Evolutionary conservation across 2,888 invertebrate species (phyloP).

Genomic region (Tenthredo mesomela): DNA sequence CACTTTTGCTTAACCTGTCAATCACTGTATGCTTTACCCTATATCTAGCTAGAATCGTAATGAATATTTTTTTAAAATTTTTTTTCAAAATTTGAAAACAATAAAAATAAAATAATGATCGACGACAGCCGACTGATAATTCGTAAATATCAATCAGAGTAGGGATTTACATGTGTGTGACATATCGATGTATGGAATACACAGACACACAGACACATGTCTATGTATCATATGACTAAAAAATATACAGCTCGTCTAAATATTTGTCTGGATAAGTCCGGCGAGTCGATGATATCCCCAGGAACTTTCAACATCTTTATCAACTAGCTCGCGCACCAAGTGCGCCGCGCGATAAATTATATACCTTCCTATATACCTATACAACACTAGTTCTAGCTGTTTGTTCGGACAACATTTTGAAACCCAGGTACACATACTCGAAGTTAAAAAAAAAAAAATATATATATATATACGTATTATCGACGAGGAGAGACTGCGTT

Average conservation of each 20-base stretch:
- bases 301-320: conserved; percentile 42
- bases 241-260: conserved; percentile 24
- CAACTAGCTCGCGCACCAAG: conserved; percentile 16
- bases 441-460: background rate
- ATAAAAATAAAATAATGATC: too few relatives aligned
- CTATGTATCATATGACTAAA: background rate
- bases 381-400: conserved; percentile 1
- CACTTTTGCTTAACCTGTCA: too few relatives aligned
- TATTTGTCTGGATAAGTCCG: conserved; percentile 4
- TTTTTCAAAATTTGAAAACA: too few relatives aligned
- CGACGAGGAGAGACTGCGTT: background rate
- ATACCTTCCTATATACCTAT: background rate
- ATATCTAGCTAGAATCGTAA: background rate
- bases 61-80: too few relatives aligned
- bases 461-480: conserved; percentile 1
- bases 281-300: conserved; percentile 12
- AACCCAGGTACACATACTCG: background rate
- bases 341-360: conserved; percentile 12
- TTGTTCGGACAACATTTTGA: conserved; percentile 31
- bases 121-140: background rate
- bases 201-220: background rate
- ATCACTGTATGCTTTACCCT: too few relatives aligned
- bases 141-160: background rate
- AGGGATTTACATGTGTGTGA: background rate
- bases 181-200: background rate